Conservation (phyloP, 2,113 vertebrate species). For the Cottus gobio region DNA sequence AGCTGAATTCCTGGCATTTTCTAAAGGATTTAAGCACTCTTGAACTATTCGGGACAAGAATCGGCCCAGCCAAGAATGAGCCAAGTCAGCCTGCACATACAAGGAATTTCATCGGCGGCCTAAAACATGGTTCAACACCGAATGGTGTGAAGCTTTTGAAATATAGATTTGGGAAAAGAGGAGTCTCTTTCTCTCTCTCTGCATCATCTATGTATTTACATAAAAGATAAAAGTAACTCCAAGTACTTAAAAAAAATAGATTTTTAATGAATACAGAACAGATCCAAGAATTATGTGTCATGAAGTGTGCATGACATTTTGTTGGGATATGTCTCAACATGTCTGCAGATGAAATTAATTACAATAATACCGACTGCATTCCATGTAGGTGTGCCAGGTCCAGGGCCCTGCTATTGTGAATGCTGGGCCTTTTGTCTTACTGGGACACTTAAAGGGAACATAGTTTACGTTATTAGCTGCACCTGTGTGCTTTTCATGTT, state of each 20-base stretch:
- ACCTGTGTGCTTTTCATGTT: conserved; percentile 22
- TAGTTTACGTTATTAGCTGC: neutral
- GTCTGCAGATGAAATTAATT: conserved; percentile 24
- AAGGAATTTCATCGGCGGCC: neutral
- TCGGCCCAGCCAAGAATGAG: conserved; percentile 15
- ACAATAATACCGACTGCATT: neutral
- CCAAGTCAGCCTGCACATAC: conserved; percentile 22
- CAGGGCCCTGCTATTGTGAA: neutral
- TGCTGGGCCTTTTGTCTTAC: neutral
- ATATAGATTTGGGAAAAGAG: neutral
- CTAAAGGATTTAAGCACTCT: conserved; percentile 60
- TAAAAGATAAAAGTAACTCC: neutral
- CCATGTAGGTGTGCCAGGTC: conserved; percentile 17
- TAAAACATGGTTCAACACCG: neutral
- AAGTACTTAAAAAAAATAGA: neutral
- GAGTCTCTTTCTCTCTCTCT: neutral
- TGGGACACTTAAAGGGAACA: neutral
- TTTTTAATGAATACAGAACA: neutral
- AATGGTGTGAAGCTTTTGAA: neutral
- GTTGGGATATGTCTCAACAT: conserved; percentile 19
- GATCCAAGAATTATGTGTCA: neutral
- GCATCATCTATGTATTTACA: neutral
- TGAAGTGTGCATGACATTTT: neutral
- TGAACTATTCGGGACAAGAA: conserved; percentile 25
- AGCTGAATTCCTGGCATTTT: conserved; percentile 67